phyloP scores from a whole-genome alignment of 2,113 vertebrate genomes.

The Lepisosteus oculatus region DNA sequence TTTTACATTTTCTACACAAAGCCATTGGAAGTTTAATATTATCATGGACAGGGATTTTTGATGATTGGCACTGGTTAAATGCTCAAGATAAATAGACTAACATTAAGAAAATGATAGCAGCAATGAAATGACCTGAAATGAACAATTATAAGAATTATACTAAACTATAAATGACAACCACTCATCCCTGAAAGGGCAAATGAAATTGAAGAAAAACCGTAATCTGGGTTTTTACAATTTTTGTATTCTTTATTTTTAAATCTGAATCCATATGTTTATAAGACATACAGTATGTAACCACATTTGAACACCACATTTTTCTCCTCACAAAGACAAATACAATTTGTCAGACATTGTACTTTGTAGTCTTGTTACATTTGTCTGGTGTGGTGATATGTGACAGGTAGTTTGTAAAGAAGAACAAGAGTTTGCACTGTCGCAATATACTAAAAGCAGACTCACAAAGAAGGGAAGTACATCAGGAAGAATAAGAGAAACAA shows the following conservation, averaged over 20 bases:
- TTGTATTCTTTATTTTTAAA: not conserved
- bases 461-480: not conserved
- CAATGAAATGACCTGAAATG: too few species aligned
- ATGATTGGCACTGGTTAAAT: too few species aligned
- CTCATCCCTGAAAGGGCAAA: too few species aligned
- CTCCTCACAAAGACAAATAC: slow-evolving; percentile 6
- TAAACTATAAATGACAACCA: too few species aligned
- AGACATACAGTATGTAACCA: not conserved
- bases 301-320: not conserved
- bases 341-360: not conserved
- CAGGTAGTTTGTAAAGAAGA: slow-evolving; percentile 4
- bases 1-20: too few species aligned
- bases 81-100: too few species aligned
- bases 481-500: slow-evolving; percentile 47
- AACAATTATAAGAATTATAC: too few species aligned
- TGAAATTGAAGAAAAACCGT: too few species aligned
- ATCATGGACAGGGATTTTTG: too few species aligned
- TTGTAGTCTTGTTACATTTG: not conserved
- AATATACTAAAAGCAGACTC: not conserved
- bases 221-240: too few species aligned
- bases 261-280: not conserved
- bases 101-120: too few species aligned
- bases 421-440: not conserved
- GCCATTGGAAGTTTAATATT: too few species aligned
- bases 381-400: not conserved